A percentile compares a stretch with the other conserved stretches of the same genome.
Evolutionary conservation across 2,113 vertebrate genomes (phyloP).

Genomic region (Elephantulus edwardii): DNA sequence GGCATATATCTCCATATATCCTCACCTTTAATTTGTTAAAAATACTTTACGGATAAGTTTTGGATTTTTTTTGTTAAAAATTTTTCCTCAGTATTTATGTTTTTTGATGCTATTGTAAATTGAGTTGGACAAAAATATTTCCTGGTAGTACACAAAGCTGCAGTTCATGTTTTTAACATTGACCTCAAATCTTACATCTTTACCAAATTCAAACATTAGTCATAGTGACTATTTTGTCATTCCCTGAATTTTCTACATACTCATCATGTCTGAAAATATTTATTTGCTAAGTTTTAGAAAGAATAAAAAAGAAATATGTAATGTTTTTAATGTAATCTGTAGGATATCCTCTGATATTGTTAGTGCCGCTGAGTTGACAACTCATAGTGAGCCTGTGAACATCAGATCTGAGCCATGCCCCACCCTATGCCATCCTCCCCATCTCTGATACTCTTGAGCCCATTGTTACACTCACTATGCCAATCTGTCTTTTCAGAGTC

Average conservation of each 20-base stretch:
- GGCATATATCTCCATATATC: background rate
- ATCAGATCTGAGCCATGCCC: too few relatives aligned
- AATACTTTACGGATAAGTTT: background rate
- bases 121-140: constrained; percentile 30
- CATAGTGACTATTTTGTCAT: constrained; percentile 20
- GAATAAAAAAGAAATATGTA: background rate
- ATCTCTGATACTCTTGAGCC: too few relatives aligned
- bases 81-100: background rate
- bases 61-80: background rate
- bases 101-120: constrained; percentile 27
- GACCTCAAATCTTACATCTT: constrained; percentile 24
- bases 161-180: too few relatives aligned
- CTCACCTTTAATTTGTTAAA: constrained; percentile 26
- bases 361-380: too few relatives aligned
- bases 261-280: background rate
- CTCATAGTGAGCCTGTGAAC: too few relatives aligned
- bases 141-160: constrained; percentile 26
- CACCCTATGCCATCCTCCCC: too few relatives aligned
- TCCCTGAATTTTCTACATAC: background rate
- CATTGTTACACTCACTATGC: too few relatives aligned
- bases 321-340: background rate
- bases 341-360: too few relatives aligned
- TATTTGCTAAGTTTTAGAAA: background rate
- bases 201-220: constrained; percentile 22
- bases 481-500: too few relatives aligned